These are phyloP conservation scores for Megalonaias nervosa DNA, from an alignment of 1,140 invertebrate genomes.

Conservation along the genomic window DNA sequence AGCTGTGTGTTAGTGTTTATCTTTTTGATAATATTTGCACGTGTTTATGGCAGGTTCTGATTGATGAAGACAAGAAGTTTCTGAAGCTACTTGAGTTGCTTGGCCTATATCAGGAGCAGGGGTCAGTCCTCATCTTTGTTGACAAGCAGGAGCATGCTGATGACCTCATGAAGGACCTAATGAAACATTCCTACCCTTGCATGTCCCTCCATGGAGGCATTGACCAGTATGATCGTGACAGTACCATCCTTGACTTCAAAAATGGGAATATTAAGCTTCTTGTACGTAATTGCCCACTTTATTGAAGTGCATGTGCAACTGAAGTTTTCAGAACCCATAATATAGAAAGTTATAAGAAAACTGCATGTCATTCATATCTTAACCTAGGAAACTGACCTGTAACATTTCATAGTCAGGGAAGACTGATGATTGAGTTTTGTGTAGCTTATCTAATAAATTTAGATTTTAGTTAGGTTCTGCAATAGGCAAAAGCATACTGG, in stretches of 20 bases:
- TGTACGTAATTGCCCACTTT: slow-evolving; percentile 64
- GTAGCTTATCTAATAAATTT: background rate
- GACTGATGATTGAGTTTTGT: background rate
- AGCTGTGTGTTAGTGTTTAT: too few relatives aligned
- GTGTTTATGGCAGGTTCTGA: slow-evolving; percentile 73
- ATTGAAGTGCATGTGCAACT: too few relatives aligned
- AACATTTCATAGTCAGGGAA: background rate
- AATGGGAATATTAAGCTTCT: slow-evolving; percentile 83
- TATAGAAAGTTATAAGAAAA: background rate
- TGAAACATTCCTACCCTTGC: slow-evolving; percentile 96
- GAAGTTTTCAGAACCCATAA: too few relatives aligned
- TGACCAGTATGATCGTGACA: slow-evolving; percentile 99
- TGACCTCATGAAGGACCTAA: slow-evolving; percentile 93
- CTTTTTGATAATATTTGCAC: too few relatives aligned
- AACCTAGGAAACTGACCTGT: background rate
- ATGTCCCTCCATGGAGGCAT: slow-evolving; percentile 99
- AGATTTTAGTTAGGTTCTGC: too few relatives aligned
- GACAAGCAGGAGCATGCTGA: slow-evolving; percentile 99
- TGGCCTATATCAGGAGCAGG: slow-evolving; percentile 93
- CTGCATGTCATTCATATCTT: slow-evolving; percentile 1
- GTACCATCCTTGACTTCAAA: slow-evolving; percentile 98
- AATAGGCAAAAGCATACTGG: too few relatives aligned
- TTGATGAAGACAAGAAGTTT: slow-evolving; percentile 98
- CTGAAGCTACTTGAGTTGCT: slow-evolving; percentile 97
- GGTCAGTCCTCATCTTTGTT: slow-evolving; percentile 97